phyloP scores from a whole-genome alignment of 2,888 invertebrate species.

The Oxycera nigricornis region DNA sequence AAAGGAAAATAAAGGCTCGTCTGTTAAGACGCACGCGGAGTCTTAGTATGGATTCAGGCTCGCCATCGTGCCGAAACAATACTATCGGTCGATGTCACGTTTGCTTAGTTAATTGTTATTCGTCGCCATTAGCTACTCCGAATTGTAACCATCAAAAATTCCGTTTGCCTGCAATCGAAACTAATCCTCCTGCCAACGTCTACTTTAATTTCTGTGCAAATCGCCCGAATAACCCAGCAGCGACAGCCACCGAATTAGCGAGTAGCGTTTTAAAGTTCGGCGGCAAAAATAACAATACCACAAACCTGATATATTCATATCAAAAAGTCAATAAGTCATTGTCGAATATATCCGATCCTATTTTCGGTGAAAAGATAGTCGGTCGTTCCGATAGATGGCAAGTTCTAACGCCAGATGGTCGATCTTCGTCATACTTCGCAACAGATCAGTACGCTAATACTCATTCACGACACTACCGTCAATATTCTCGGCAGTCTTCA shows the following conservation, averaged over 20 bases:
- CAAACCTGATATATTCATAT: slow-evolving; percentile 46
- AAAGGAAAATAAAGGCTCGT: slow-evolving; percentile 49
- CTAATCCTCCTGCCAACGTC: neutral
- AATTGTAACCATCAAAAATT: slow-evolving; percentile 54
- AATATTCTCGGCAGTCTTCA: slow-evolving; percentile 51
- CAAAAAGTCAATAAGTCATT: slow-evolving; percentile 51
- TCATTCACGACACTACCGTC: slow-evolving; percentile 37
- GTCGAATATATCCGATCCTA: slow-evolving; percentile 50
- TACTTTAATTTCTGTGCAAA: slow-evolving; percentile 15
- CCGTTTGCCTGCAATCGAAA: slow-evolving; percentile 50
- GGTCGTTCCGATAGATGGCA: slow-evolving; percentile 37
- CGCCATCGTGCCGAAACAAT: slow-evolving; percentile 52
- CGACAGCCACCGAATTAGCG: neutral
- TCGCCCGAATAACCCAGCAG: neutral
- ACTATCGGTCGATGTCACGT: slow-evolving; percentile 58
- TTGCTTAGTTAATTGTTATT: slow-evolving; percentile 61
- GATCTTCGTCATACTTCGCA: neutral
- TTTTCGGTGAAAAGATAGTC: slow-evolving; percentile 48
- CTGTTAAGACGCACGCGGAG: slow-evolving; percentile 59
- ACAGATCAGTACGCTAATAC: slow-evolving; percentile 16
- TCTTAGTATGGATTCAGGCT: slow-evolving; percentile 60
- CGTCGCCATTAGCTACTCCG: slow-evolving; percentile 50
- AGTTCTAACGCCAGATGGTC: slow-evolving; percentile 34
- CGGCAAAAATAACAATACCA: slow-evolving; percentile 40
- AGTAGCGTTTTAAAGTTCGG: slow-evolving; percentile 17